phyloP scores from a whole-genome alignment of 2,888 invertebrate genomes.

The Drosophila neonasuta region DNA sequence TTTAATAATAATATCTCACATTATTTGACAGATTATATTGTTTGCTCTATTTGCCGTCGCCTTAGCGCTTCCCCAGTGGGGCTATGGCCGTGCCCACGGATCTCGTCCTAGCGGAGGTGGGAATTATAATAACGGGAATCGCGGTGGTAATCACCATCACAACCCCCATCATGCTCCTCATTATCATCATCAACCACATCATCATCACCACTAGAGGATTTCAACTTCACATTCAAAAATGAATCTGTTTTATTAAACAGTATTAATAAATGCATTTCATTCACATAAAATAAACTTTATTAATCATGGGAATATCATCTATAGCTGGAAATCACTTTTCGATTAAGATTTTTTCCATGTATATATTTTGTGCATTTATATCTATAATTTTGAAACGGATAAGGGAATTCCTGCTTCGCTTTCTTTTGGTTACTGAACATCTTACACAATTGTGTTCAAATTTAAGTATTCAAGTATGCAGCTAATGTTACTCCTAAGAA shows the following conservation, averaged over 20 bases:
- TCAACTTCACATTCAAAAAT: not conserved
- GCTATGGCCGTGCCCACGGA: slow-evolving; percentile 11
- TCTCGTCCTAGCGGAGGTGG: slow-evolving; percentile 23
- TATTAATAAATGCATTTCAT: not conserved
- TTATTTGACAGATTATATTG: slow-evolving; percentile 42
- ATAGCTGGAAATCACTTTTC: too few relatives aligned
- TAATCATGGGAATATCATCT: not conserved
- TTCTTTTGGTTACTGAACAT: not conserved
- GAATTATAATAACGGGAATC: not conserved
- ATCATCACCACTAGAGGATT: not conserved
- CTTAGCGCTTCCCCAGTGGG: slow-evolving; percentile 45
- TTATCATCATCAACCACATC: slow-evolving; percentile 5
- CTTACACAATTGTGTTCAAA: not conserved
- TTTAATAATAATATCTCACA: not conserved
- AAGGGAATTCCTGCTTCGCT: not conserved
- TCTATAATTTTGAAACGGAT: too few relatives aligned
- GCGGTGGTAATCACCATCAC: slow-evolving; percentile 3
- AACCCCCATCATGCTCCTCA: slow-evolving; percentile 16
- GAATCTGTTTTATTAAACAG: not conserved
- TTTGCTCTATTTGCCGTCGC: slow-evolving; percentile 41
- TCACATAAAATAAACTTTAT: not conserved
- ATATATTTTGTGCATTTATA: too few relatives aligned
- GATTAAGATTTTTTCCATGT: too few relatives aligned
- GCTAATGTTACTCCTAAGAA: not conserved
- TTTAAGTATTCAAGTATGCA: not conserved